Evolutionary conservation across 2,888 invertebrate species (phyloP).

Genomic region (Hydriomena furcata): DNA sequence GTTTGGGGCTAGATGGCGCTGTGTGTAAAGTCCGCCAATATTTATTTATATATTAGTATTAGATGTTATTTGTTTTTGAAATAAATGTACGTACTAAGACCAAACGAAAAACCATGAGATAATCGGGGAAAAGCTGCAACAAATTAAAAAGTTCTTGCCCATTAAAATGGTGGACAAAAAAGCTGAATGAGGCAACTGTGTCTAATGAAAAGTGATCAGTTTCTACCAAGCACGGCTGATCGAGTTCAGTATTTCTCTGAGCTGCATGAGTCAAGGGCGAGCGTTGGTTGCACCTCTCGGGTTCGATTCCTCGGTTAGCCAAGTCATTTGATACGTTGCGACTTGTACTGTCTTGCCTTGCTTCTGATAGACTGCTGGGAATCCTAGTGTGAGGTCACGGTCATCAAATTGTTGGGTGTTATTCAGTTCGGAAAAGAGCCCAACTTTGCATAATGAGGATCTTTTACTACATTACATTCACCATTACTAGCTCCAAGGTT

Average conservation of each 20-base stretch:
- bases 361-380: no score
- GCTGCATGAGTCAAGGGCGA: constrained; percentile 53
- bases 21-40: no score
- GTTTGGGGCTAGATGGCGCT: no score
- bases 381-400: no score
- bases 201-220: constrained; percentile 61
- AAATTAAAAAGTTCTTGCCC: constrained; percentile 17
- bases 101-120: constrained; percentile 9
- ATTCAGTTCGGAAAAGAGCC: no score
- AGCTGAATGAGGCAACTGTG: constrained; percentile 44
- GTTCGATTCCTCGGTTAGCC: constrained; percentile 24
- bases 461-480: no score
- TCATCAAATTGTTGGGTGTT: no score
- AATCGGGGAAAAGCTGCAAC: constrained; percentile 15
- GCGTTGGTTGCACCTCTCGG: constrained; percentile 35
- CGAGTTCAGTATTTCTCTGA: constrained; percentile 27
- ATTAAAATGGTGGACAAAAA: constrained; percentile 23
- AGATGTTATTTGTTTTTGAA: no score
- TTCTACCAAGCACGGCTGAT: constrained; percentile 57
- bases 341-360: neutral
- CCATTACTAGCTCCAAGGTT: no score
- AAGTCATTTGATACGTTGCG: constrained; percentile 25
- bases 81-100: neutral
- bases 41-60: no score
- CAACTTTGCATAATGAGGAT: no score